A percentile compares a stretch with the other conserved stretches of the same genome.
phyloP scores from a whole-genome alignment of 2,888 invertebrate genomes.

The Myathropa florea region DNA sequence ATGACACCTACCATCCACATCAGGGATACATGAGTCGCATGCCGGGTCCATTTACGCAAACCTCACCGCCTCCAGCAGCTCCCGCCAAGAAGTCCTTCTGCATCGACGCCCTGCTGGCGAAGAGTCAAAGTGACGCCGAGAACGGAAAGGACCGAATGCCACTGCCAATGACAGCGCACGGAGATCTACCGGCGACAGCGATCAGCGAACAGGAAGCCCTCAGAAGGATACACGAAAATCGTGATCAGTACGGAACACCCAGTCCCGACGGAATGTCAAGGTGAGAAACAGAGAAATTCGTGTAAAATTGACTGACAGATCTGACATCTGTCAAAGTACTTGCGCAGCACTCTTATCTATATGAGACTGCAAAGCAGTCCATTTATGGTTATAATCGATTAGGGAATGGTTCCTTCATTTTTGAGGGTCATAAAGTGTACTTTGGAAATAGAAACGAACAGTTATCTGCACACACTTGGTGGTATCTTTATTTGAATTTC shows the following conservation, averaged over 20 bases:
- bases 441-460: too few relatives aligned
- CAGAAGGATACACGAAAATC: constrained; percentile 78
- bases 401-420: too few relatives aligned
- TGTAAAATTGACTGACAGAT: too few relatives aligned
- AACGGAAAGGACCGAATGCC: constrained; percentile 72
- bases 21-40: constrained; percentile 50
- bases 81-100: constrained; percentile 90
- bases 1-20: constrained; percentile 56
- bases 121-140: constrained; percentile 80
- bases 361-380: too few relatives aligned
- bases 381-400: too few relatives aligned
- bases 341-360: too few relatives aligned
- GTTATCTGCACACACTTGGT: too few relatives aligned
- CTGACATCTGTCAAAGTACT: too few relatives aligned
- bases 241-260: constrained; percentile 78
- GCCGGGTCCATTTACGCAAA: constrained; percentile 60
- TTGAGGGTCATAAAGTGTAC: too few relatives aligned
- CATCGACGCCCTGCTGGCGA: constrained; percentile 92
- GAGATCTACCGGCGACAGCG: constrained; percentile 73
- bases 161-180: constrained; percentile 41
- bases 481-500: too few relatives aligned
- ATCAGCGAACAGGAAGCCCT: constrained; percentile 79
- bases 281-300: constrained; percentile 73
- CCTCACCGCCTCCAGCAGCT: constrained; percentile 64
- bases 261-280: constrained; percentile 81